A percentile compares a stretch with the other conserved stretches of the same genome.
Conservation (phyloP, 30 jellyfish, hydroid and myxozoan genomes). For the Turritopsis rubra region DNA sequence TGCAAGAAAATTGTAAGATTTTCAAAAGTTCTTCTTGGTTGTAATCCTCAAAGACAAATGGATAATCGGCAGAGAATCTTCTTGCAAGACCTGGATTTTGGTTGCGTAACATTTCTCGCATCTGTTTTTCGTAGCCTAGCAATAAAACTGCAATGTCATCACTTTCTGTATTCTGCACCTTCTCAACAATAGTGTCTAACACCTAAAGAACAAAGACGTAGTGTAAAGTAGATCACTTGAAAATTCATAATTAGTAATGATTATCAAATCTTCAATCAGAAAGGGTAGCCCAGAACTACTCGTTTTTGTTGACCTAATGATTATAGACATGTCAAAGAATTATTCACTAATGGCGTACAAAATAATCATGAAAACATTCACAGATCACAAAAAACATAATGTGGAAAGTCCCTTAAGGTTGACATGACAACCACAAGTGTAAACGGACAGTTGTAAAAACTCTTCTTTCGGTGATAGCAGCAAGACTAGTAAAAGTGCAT, state of each 20-base stretch:
- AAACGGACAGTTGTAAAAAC: too few relatives aligned
- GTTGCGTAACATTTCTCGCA: slow-evolving; percentile 30
- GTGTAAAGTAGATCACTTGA: neutral
- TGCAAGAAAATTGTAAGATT: neutral
- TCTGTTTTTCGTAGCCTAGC: slow-evolving; percentile 30
- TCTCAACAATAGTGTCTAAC: slow-evolving; percentile 14
- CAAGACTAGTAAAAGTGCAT: too few relatives aligned
- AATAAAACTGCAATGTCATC: slow-evolving; percentile 35
- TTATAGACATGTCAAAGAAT: too few relatives aligned
- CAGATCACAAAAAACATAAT: too few relatives aligned
- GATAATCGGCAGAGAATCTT: slow-evolving; percentile 16
- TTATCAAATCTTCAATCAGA: neutral
- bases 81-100: slow-evolving; percentile 32
- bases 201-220: neutral
- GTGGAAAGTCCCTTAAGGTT: too few relatives aligned
- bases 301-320: too few relatives aligned
- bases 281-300: too few relatives aligned
- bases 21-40: neutral
- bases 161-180: slow-evolving; percentile 32
- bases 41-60: slow-evolving; percentile 23
- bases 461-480: too few relatives aligned
- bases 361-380: too few relatives aligned
- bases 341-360: too few relatives aligned
- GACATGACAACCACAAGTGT: too few relatives aligned
- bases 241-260: too few relatives aligned